Evolutionary conservation across 2,113 vertebrate species (phyloP).

Genomic region (Boleophthalmus pectinirostris): DNA sequence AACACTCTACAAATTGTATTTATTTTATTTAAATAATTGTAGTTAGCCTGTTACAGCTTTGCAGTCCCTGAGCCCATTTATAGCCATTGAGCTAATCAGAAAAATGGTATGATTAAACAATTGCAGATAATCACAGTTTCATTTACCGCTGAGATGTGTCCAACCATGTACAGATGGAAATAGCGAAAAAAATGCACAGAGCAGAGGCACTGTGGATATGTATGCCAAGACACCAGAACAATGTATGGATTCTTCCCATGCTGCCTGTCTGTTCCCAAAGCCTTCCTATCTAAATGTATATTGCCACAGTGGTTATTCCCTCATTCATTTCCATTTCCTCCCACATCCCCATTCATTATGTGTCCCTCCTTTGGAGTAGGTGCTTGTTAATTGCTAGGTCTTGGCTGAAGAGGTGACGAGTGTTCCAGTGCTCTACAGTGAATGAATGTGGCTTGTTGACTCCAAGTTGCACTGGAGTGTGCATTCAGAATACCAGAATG

Average conservation of each 20-base stretch:
- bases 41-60: too few relatives aligned
- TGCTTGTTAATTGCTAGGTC: constrained; percentile 52
- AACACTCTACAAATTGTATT: too few relatives aligned
- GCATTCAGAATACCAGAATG: constrained; percentile 62
- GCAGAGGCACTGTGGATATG: constrained; percentile 8
- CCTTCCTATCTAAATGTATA: constrained; percentile 22
- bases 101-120: too few relatives aligned
- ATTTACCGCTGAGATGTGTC: background rate
- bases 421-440: constrained; percentile 45
- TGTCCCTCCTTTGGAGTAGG: constrained; percentile 30
- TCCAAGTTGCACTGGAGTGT: constrained; percentile 49
- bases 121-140: too few relatives aligned
- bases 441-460: constrained; percentile 66
- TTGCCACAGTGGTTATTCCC: constrained; percentile 20
- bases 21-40: too few relatives aligned
- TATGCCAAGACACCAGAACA: background rate
- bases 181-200: constrained; percentile 12
- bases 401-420: constrained; percentile 57
- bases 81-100: too few relatives aligned
- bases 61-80: too few relatives aligned
- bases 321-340: constrained; percentile 37
- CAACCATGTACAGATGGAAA: constrained; percentile 24
- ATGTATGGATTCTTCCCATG: constrained; percentile 15
- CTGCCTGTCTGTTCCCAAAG: constrained; percentile 22
- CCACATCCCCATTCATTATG: constrained; percentile 29